phyloP scores from a whole-genome alignment of 2,113 vertebrate genomes.

The Gorilla gorilla region DNA sequence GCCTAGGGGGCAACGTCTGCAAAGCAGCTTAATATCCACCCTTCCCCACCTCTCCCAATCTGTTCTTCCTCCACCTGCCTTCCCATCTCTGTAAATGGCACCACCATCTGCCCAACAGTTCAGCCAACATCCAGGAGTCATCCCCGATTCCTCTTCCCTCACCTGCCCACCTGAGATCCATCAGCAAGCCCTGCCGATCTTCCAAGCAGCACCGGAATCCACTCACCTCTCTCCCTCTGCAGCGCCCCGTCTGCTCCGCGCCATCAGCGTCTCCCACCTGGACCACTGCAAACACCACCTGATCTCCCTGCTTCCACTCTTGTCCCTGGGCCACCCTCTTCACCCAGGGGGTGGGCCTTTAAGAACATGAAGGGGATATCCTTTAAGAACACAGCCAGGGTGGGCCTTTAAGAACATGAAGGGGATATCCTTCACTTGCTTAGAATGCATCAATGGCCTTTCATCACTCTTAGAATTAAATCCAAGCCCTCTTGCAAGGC shows the following conservation, averaged over 20 bases:
- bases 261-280: not conserved
- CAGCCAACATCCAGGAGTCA: not conserved
- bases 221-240: not conserved
- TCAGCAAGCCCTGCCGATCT: not conserved
- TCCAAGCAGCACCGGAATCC: not conserved
- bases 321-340: not conserved
- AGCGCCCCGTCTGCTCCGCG: accelerated
- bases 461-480: not conserved
- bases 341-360: not conserved
- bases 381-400: not conserved
- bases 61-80: not conserved
- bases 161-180: not conserved
- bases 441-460: not conserved
- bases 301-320: not conserved
- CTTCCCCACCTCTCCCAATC: not conserved
- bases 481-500: not conserved
- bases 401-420: not conserved
- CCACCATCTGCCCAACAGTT: not conserved
- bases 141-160: not conserved
- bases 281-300: not conserved
- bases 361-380: not conserved
- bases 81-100: not conserved
- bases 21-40: not conserved
- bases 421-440: not conserved
- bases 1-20: not conserved